phyloP scores from a whole-genome alignment of 2,797 vertebrate genomes.

The Takifugu rubripes region DNA sequence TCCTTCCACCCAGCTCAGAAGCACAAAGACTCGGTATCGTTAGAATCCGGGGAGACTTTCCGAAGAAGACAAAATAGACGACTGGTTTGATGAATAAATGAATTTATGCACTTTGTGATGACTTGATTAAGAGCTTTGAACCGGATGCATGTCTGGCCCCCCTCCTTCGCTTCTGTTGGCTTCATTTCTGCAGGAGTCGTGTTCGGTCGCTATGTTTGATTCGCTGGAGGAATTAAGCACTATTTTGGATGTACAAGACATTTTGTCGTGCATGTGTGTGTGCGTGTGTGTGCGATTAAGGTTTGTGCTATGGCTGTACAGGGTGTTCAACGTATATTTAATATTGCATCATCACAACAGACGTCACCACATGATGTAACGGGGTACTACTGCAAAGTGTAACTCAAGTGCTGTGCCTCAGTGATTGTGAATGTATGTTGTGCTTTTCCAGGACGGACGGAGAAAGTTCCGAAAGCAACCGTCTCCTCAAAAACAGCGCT shows the following conservation, averaged over 20 bases:
- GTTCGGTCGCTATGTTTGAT: conserved; percentile 30
- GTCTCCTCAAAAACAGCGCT: conserved; percentile 47
- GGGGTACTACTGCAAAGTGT: conserved; percentile 65
- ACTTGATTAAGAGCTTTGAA: conserved; percentile 38
- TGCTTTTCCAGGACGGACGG: conserved; percentile 52
- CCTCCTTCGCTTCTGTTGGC: conserved; percentile 36
- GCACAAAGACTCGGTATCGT: conserved; percentile 25
- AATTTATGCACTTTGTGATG: conserved; percentile 52
- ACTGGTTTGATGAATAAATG: conserved; percentile 19
- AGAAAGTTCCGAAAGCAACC: conserved; percentile 37
- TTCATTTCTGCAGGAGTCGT: conserved; percentile 52
- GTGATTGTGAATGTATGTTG: conserved; percentile 74
- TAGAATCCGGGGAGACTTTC: conserved; percentile 20
- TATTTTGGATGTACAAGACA: conserved; percentile 57
- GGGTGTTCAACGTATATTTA: conserved; percentile 58
- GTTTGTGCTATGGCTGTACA: conserved; percentile 54
- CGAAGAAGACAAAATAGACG: conserved; percentile 23
- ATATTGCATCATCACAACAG: conserved; percentile 49
- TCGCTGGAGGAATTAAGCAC: conserved; percentile 17
- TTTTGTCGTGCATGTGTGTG: conserved; percentile 66
- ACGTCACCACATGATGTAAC: conserved; percentile 56
- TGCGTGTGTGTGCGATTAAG: conserved; percentile 31
- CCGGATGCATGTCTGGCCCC: conserved; percentile 57
- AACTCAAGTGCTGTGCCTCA: conserved; percentile 74
- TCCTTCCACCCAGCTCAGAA: conserved; percentile 23